A percentile compares a stretch with the other conserved stretches of the same genome.
phyloP scores from a whole-genome alignment of 2,113 vertebrate species.

The Marcusenius ussheri region DNA sequence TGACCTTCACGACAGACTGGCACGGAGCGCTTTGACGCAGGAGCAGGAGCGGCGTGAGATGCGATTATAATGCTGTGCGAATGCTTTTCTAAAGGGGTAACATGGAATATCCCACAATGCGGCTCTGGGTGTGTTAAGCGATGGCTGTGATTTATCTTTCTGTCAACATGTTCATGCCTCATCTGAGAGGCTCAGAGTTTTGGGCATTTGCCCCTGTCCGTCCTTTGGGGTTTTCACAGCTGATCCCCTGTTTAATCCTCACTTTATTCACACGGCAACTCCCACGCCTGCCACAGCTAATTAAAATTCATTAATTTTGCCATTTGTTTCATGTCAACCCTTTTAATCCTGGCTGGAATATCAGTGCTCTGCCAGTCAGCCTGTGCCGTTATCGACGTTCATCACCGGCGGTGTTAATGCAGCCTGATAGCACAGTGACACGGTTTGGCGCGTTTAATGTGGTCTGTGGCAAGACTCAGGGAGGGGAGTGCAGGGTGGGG shows the following conservation, averaged over 20 bases:
- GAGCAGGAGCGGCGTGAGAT: neutral
- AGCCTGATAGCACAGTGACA: constrained; percentile 12
- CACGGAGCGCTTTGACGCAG: neutral
- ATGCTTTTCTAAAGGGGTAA: neutral
- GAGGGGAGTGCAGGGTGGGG: neutral
- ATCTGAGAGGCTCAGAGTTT: neutral
- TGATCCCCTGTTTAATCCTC: constrained; percentile 38
- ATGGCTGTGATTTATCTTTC: neutral
- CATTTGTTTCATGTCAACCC: constrained; percentile 34
- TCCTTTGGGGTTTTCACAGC: constrained; percentile 12
- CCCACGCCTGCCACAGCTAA: constrained; percentile 30
- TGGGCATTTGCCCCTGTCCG: neutral
- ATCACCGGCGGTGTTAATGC: constrained; percentile 32
- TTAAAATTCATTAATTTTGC: constrained; percentile 45
- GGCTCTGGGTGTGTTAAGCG: neutral
- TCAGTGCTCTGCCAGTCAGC: constrained; percentile 28
- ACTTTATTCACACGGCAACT: constrained; percentile 35
- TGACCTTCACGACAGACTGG: neutral
- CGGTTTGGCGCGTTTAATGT: neutral
- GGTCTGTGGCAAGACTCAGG: neutral
- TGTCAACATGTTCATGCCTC: neutral
- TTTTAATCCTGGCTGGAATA: constrained; percentile 41
- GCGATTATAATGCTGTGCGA: neutral
- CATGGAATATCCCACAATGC: neutral
- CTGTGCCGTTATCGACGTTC: constrained; percentile 29